These are phyloP conservation scores for Lepidurus couesii DNA, from an alignment of 1,140 invertebrate genomes.

Conservation along the genomic window DNA sequence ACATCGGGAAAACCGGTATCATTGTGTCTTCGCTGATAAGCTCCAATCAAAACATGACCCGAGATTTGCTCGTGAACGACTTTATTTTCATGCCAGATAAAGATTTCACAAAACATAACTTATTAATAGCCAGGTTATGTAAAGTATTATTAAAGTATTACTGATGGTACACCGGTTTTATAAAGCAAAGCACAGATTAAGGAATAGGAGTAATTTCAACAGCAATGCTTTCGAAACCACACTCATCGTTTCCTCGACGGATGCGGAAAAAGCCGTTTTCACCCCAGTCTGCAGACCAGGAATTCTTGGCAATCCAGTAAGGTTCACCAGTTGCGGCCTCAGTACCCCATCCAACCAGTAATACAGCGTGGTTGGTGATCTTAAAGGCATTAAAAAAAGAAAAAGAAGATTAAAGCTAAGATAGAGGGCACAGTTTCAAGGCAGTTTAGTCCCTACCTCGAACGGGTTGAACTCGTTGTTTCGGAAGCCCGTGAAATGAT, in stretches of 20 bases:
- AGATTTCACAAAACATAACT: not conserved
- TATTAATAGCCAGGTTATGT: not conserved
- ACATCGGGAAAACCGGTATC: not conserved
- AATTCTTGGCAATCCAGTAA: conserved; percentile 50
- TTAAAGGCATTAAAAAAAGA: conserved; percentile 26
- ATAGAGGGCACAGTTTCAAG: not conserved
- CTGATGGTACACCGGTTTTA: too few relatives aligned
- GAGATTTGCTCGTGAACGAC: not conserved
- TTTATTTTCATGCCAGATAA: not conserved
- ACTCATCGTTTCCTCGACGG: conserved; percentile 50
- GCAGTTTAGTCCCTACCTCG: conserved; percentile 37
- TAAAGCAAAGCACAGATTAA: conserved; percentile 13
- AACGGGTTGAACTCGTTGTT: conserved; percentile 46
- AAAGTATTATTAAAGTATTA: too few relatives aligned
- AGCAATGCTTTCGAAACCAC: conserved; percentile 45
- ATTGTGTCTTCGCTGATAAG: not conserved
- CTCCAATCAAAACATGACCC: not conserved
- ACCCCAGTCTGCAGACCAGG: conserved; percentile 54
- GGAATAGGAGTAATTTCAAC: conserved; percentile 41
- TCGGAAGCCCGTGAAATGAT: conserved; percentile 41
- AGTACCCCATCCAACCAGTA: conserved; percentile 51
- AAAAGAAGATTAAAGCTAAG: not conserved
- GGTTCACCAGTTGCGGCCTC: conserved; percentile 42
- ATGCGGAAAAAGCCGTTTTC: conserved; percentile 52
- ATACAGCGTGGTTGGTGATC: conserved; percentile 49